Percentiles rank a stretch among this genome's conserved stretches.
Evolutionary conservation across 2,113 vertebrate species (phyloP).

Genomic region (Dunckerocampus dactyliophorus): DNA sequence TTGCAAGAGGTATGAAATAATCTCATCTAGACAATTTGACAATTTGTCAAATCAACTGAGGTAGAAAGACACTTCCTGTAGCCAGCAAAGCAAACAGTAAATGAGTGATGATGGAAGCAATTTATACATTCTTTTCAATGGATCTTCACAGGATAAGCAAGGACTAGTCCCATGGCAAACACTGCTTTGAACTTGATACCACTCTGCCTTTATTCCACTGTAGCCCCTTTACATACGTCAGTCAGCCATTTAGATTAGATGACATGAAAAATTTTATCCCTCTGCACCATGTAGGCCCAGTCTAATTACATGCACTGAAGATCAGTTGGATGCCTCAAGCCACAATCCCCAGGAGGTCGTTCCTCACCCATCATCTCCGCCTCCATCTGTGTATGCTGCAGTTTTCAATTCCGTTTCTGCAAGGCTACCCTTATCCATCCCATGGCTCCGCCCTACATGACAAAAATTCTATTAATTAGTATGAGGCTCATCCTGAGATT

Average conservation of each 20-base stretch:
- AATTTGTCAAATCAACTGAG: neutral
- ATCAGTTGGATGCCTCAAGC: constrained; percentile 63
- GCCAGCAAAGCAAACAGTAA: too few species aligned
- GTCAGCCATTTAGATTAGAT: neutral
- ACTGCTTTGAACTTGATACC: neutral
- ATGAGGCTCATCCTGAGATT: constrained; percentile 57
- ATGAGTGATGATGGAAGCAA: neutral
- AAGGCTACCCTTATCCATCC: constrained; percentile 39
- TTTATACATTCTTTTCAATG: neutral
- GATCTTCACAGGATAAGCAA: neutral
- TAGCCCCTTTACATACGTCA: neutral
- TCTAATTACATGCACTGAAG: constrained; percentile 72
- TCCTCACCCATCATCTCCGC: constrained; percentile 39
- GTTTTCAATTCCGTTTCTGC: constrained; percentile 28
- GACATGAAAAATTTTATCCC: neutral
- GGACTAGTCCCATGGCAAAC: neutral
- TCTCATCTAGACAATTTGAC: constrained; percentile 41
- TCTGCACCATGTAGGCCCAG: constrained; percentile 1
- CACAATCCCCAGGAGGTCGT: constrained; percentile 56
- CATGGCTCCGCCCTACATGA: constrained; percentile 41
- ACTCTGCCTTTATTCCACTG: neutral
- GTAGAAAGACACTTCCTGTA: too few species aligned
- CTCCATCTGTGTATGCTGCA: constrained; percentile 11
- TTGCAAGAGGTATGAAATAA: constrained; percentile 64
- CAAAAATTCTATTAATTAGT: constrained; percentile 72